Evolutionary conservation across 2,888 invertebrate genomes (phyloP).

Genomic region (Pseudanteris insignis): DNA sequence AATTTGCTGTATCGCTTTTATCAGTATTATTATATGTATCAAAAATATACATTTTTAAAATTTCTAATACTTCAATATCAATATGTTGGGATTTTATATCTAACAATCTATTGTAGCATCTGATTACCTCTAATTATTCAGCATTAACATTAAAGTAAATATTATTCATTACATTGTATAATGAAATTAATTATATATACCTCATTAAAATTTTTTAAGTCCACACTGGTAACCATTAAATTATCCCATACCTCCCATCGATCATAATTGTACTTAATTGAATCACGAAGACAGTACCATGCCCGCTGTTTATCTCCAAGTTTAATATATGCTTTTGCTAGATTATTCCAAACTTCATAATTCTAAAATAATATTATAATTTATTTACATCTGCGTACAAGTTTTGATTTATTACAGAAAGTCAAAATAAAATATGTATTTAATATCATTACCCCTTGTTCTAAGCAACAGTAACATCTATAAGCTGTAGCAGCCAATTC

Average conservation of each 20-base stretch:
- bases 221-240: conserved; percentile 85
- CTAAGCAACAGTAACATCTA: conserved; percentile 85
- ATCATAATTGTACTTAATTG: conserved; percentile 90
- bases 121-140: conserved; percentile 72
- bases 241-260: conserved; percentile 98
- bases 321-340: conserved; percentile 92
- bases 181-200: conserved; percentile 59
- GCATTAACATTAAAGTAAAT: neutral
- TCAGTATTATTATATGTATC: conserved; percentile 67
- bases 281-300: conserved; percentile 85
- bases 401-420: conserved; percentile 1
- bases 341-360: conserved; percentile 98
- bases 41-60: conserved; percentile 77
- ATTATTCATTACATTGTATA: no score
- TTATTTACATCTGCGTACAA: neutral
- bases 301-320: conserved; percentile 87
- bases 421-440: conserved; percentile 4
- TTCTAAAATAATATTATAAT: conserved; percentile 69
- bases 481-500: conserved; percentile 85
- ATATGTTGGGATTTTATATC: conserved; percentile 85
- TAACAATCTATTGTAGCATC: conserved; percentile 84
- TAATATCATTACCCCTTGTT: conserved; percentile 70
- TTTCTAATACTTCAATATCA: conserved; percentile 78
- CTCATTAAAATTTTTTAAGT: conserved; percentile 86
- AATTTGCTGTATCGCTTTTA: conserved; percentile 67